These are phyloP conservation scores for Dyspetes luteomarginatus DNA, from an alignment of 2,888 invertebrate species.

Conservation along the genomic window DNA sequence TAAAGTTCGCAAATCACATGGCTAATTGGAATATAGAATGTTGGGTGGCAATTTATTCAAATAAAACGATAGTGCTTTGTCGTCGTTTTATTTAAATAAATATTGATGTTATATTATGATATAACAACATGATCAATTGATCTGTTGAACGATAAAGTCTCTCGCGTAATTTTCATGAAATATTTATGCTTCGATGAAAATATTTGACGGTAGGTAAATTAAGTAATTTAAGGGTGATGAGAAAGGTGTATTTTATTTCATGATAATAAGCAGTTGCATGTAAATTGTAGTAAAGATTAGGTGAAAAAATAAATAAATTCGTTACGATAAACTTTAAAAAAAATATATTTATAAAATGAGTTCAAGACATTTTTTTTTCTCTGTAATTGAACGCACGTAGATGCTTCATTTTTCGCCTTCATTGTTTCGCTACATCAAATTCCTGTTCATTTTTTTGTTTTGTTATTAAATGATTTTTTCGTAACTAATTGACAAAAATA, in stretches of 20 bases:
- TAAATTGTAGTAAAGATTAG: background rate
- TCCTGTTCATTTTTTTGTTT: background rate
- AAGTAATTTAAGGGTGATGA: background rate
- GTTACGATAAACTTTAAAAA: no score
- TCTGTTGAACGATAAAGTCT: background rate
- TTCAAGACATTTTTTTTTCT: no score
- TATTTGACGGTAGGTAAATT: background rate
- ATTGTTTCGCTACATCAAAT: background rate
- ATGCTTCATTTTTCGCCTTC: no score
- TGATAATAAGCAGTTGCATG: background rate
- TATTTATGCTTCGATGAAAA: background rate
- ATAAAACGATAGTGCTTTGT: constrained; percentile 19
- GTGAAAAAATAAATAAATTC: no score
- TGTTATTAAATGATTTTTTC: background rate
- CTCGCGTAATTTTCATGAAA: background rate
- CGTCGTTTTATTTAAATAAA: no score
- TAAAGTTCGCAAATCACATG: constrained; percentile 16
- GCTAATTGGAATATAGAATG: constrained; percentile 31
- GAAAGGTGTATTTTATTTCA: background rate
- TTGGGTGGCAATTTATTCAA: constrained; percentile 39
- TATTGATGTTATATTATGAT: no score
- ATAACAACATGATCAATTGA: constrained; percentile 10
- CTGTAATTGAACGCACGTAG: no score
- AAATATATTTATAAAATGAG: no score
- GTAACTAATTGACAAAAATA: constrained; percentile 1